Percentiles rank a stretch among this genome's conserved stretches.
Conservation (phyloP, 2,888 invertebrate species). For the Cantharis rustica region DNA sequence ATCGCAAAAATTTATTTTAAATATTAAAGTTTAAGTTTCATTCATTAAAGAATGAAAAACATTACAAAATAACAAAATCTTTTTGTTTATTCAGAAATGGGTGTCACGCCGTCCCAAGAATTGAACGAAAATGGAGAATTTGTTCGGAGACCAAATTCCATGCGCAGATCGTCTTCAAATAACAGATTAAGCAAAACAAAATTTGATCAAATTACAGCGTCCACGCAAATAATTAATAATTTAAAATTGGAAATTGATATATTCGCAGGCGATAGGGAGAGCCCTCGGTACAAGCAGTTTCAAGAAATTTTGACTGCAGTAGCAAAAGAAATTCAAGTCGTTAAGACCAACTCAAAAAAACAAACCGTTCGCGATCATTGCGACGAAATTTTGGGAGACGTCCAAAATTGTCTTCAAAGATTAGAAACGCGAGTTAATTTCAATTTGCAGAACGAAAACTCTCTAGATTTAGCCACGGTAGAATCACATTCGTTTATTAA, state of each 20-base stretch:
- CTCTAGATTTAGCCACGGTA: slow-evolving; percentile 39
- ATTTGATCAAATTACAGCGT: slow-evolving; percentile 1
- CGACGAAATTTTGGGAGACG: slow-evolving; percentile 25
- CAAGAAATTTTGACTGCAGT: slow-evolving; percentile 22
- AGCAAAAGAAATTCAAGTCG: slow-evolving; percentile 23
- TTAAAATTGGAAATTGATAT: slow-evolving; percentile 21
- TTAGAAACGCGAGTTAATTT: slow-evolving; percentile 28
- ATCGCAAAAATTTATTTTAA: not conserved
- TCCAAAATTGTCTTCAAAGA: slow-evolving; percentile 24
- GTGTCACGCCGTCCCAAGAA: not conserved
- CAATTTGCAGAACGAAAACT: slow-evolving; percentile 26
- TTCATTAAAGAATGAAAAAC: too few species aligned
- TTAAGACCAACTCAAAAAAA: slow-evolving; percentile 22
- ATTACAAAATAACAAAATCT: too few species aligned
- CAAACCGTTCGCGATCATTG: slow-evolving; percentile 11
- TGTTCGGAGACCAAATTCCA: not conserved
- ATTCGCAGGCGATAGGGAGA: slow-evolving; percentile 26
- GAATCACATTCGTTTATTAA: slow-evolving; percentile 41
- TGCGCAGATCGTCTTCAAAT: not conserved
- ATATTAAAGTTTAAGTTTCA: too few species aligned
- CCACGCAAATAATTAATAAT: not conserved
- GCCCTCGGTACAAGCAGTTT: slow-evolving; percentile 25
- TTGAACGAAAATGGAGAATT: not conserved
- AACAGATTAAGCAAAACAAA: not conserved
- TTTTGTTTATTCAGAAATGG: not conserved